These are phyloP conservation scores for Leistus spinibarbis DNA, from an alignment of 2,888 invertebrate species.

Conservation along the genomic window DNA sequence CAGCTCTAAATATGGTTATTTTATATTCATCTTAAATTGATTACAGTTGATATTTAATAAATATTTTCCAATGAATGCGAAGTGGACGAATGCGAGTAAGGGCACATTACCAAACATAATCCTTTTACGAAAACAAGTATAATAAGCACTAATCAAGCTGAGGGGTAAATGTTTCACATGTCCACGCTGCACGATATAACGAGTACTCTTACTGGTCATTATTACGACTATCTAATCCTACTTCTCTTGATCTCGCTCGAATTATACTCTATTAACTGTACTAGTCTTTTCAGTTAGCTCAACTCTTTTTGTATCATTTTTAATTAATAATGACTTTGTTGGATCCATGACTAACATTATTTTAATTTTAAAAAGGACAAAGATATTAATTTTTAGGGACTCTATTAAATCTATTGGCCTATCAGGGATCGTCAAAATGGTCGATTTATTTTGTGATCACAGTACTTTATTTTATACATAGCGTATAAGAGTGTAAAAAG, in stretches of 20 bases:
- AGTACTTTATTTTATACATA: too few species aligned
- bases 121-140: background rate
- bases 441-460: too few species aligned
- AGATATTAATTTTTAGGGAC: too few species aligned
- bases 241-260: background rate
- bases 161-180: background rate
- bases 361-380: too few species aligned
- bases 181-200: background rate
- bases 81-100: background rate
- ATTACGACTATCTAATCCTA: background rate
- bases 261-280: background rate
- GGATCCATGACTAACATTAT: too few species aligned
- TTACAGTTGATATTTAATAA: background rate
- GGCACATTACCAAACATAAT: background rate
- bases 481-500: too few species aligned
- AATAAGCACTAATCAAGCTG: background rate
- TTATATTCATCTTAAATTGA: background rate
- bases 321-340: background rate
- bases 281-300: too few species aligned
- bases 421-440: too few species aligned
- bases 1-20: background rate
- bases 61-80: background rate
- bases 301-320: background rate
- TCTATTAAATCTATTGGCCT: too few species aligned
- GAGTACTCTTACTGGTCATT: background rate